Evolutionary conservation across 2,113 vertebrate genomes (phyloP).

Genomic region (Falcunculus frontatus): DNA sequence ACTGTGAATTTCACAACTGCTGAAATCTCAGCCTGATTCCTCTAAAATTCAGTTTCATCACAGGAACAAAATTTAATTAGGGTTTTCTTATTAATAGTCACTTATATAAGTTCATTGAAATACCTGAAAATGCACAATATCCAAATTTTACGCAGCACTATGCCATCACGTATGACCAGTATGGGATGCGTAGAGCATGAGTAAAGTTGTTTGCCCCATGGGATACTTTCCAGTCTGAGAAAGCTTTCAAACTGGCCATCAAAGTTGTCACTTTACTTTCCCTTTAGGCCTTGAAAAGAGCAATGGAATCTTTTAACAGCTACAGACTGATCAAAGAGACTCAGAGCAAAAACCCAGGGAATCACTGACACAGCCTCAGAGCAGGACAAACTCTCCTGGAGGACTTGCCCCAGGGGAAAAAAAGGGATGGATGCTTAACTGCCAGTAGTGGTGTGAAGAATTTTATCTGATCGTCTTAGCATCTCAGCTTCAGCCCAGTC

Average conservation of each 20-base stretch:
- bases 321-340: background rate
- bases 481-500: background rate
- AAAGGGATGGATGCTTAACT: background rate
- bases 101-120: background rate
- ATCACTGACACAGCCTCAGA: background rate
- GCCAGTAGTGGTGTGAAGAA: background rate
- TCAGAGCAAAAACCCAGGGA: background rate
- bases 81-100: background rate
- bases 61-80: background rate
- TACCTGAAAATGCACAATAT: background rate
- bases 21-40: background rate
- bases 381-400: background rate
- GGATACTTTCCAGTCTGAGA: background rate
- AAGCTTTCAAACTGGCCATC: background rate
- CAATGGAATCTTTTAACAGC: background rate
- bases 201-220: background rate
- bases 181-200: background rate
- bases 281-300: constrained; percentile 13
- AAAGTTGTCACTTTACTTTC: background rate
- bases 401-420: background rate
- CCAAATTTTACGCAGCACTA: background rate
- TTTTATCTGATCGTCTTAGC: constrained; percentile 35
- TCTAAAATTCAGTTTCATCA: background rate
- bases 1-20: background rate
- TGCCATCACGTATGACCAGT: background rate